phyloP scores from a whole-genome alignment of 2,888 invertebrate genomes.

The Agrilus biguttatus region DNA sequence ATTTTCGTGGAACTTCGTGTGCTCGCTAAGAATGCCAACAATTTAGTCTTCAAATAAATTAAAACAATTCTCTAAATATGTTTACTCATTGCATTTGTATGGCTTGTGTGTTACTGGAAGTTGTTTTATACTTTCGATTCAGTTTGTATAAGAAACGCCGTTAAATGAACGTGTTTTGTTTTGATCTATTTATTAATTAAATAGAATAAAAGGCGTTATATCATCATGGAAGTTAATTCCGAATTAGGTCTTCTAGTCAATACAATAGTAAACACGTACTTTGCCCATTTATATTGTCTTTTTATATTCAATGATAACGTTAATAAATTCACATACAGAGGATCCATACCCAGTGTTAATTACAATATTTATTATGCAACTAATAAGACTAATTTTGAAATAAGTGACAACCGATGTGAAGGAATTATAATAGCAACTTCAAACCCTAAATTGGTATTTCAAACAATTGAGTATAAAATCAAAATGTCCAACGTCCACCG shows the following conservation, averaged over 20 bases:
- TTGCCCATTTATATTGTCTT: constrained; percentile 13
- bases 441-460: constrained; percentile 29
- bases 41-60: no score
- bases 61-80: no score
- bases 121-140: no score
- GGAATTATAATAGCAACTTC: constrained; percentile 32
- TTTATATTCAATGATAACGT: constrained; percentile 12
- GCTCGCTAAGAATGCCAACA: no score
- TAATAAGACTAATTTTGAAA: constrained; percentile 10
- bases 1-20: no score
- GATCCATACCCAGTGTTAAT: constrained; percentile 8
- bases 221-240: no score
- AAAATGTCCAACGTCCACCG: constrained; percentile 27
- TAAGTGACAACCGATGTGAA: constrained; percentile 33
- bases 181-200: no score
- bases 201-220: no score
- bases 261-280: constrained; percentile 13
- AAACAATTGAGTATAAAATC: constrained; percentile 28
- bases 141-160: no score
- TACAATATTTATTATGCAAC: constrained; percentile 4
- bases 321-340: constrained; percentile 2
- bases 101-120: no score
- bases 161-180: no score
- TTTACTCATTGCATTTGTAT: no score
- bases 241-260: constrained; percentile 11